Base-by-base conservation (phyloP, 1,140 invertebrate genomes). In the Drosophila paulistorum region DNA sequence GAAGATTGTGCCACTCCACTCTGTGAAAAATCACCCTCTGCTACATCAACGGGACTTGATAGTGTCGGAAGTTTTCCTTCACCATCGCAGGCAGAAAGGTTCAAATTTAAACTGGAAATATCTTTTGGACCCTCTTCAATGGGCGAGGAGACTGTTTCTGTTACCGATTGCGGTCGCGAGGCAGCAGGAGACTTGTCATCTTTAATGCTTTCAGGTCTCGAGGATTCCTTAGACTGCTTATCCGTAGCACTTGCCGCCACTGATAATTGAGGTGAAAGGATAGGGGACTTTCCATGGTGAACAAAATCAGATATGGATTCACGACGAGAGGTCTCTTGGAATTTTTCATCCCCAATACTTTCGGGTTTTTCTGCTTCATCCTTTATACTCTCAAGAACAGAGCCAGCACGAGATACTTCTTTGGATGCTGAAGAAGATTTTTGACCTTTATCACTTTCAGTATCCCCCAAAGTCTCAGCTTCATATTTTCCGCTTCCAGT, bases 31-130 rank as follows among this genome's bases (percentile, higher is more conserved):
- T 90, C 74, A 11, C 90, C 90, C 13, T 90, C 81, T 1, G 87
- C 90, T 14, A 91, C 84, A 45, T 91, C 90, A 1, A 91, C 77
- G 4, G 90, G 90, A 55, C 84, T 91, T 6, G 90, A 91, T 1
- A 78, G 60, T 1, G 90, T 91, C 4, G 78, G 86, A 0, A 90
- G 75, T 17, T 65, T 63, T 23, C 71, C 80, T 13, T 39, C 60
- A 0, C 68, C 7, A 35, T 75, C 65, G 1, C 30, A n/a, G 10
- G 30, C 68, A 48, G 63, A 60, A 0, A 86, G 41, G 9, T 42
- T 45, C 7, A 84, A 61, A 3, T 10, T 57, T 4, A 74, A 61
- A 41, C 65, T 64, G 0, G 75, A 48, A 35, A 79, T 74, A 45
- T 81, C 72, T 48, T 68, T 65, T 1, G 48, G 35, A 7, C 85